Conservation (phyloP, 2,113 vertebrate genomes). For the Toxotes chatareus region DNA sequence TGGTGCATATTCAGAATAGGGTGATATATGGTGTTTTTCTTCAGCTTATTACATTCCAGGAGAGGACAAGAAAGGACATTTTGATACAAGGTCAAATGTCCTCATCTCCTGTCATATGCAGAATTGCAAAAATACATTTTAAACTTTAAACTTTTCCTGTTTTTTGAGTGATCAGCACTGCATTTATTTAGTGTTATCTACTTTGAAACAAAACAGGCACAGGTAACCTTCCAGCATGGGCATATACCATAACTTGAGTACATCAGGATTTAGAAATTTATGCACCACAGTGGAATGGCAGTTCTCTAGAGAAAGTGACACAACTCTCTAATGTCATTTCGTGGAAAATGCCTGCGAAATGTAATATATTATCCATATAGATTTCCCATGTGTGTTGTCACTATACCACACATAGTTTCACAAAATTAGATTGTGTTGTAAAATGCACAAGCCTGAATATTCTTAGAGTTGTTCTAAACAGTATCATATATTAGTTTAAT, state of each 20-base stretch:
- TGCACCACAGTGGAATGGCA: no score
- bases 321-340: no score
- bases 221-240: no score
- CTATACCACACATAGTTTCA: not conserved
- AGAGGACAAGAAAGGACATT: not conserved
- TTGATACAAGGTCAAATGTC: no score
- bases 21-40: not conserved
- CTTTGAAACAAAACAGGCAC: no score
- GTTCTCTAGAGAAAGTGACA: no score
- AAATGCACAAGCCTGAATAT: not conserved
- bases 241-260: no score
- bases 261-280: no score
- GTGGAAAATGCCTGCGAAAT: no score
- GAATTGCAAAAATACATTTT: no score
- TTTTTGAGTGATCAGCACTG: not conserved
- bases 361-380: no score
- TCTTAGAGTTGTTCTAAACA: slow-evolving; percentile 3
- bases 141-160: not conserved
- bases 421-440: not conserved
- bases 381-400: not conserved
- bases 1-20: not conserved
- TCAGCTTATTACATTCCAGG: not conserved
- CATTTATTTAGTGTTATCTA: not conserved
- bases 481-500: not conserved
- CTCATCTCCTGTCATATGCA: no score